Evolutionary conservation across 1,140 invertebrate species (phyloP).

Genomic region (Papilio dardanus): DNA sequence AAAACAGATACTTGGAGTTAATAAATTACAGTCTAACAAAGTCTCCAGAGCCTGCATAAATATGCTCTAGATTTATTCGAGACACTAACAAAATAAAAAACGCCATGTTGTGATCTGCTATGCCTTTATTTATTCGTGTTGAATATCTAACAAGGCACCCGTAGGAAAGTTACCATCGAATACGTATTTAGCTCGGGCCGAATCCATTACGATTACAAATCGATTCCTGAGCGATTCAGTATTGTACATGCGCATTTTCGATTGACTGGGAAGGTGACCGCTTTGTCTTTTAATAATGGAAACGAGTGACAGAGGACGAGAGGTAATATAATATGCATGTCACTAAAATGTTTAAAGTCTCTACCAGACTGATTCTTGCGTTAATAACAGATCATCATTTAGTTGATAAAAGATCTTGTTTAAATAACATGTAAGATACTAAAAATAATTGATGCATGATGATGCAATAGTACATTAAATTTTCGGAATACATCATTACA

Average conservation of each 20-base stretch:
- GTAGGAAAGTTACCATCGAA: slow-evolving; percentile 8
- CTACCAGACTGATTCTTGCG: background rate
- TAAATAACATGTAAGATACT: slow-evolving; percentile 9
- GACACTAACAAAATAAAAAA: background rate
- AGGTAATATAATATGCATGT: background rate
- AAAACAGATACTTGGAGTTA: too few relatives aligned
- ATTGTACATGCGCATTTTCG: slow-evolving; percentile 34
- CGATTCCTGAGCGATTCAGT: slow-evolving; percentile 28
- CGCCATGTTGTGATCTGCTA: background rate
- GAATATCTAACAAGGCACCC: background rate
- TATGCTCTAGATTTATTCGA: background rate
- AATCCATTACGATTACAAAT: slow-evolving; percentile 27
- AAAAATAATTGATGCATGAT: slow-evolving; percentile 4
- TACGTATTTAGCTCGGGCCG: slow-evolving; percentile 2
- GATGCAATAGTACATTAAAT: background rate
- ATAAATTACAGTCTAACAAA: too few relatives aligned
- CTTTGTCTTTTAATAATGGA: background rate
- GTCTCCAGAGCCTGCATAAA: background rate
- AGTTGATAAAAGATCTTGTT: background rate
- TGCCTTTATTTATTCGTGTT: background rate
- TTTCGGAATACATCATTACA: background rate
- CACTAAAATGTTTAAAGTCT: background rate
- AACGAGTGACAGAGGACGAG: background rate
- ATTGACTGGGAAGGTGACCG: slow-evolving; percentile 8
- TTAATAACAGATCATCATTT: background rate